phyloP scores from a whole-genome alignment of 2,113 vertebrate genomes.

The Chaetops frenatus region DNA sequence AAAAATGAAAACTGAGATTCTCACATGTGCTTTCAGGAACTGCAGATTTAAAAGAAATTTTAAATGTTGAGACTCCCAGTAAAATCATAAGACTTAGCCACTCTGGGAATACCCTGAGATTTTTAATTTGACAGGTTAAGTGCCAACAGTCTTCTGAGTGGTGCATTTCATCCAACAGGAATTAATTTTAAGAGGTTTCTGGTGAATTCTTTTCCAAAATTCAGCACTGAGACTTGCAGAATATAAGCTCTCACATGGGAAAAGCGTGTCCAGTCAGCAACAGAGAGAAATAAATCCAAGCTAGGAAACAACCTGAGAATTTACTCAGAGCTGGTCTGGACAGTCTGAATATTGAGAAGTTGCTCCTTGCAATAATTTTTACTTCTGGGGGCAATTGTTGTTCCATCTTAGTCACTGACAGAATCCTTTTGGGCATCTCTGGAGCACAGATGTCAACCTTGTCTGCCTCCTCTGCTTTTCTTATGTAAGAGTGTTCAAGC shows the following conservation, averaged over 20 bases:
- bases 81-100: neutral
- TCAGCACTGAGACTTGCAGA: neutral
- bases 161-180: neutral
- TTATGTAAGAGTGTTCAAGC: neutral
- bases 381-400: neutral
- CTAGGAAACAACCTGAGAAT: neutral
- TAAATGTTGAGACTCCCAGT: neutral
- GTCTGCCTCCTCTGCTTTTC: neutral
- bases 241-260: neutral
- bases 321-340: neutral
- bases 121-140: conserved; percentile 37
- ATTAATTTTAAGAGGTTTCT: neutral
- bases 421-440: neutral
- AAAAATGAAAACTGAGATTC: neutral
- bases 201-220: neutral
- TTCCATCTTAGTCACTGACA: neutral
- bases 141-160: neutral
- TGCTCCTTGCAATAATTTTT: neutral
- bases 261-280: neutral
- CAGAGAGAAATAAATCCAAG: neutral
- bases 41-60: neutral
- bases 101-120: neutral
- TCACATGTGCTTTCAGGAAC: neutral
- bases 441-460: neutral
- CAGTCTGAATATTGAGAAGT: neutral